Conservation (phyloP, 2,113 vertebrate species). For the Tupaia chinensis region DNA sequence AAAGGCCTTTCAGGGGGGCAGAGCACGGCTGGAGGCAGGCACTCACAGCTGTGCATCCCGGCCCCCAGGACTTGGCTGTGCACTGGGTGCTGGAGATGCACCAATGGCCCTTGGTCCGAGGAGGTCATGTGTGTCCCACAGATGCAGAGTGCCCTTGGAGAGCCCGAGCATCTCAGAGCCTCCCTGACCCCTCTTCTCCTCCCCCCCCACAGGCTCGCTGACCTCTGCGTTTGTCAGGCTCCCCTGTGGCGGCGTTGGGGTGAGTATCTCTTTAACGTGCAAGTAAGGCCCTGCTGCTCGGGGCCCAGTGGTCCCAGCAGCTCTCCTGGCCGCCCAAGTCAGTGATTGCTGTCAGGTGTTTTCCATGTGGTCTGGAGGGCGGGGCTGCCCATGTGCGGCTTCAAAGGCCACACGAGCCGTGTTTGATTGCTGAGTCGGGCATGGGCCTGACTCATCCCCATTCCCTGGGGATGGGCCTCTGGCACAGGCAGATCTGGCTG, state of each 20-base stretch:
- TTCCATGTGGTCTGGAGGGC: conserved; percentile 80
- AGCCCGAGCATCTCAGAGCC: too few species aligned
- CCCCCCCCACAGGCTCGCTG: conserved; percentile 91
- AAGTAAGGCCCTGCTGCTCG: conserved; percentile 89
- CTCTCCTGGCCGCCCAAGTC: conserved; percentile 78
- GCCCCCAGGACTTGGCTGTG: background rate
- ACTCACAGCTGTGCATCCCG: fast-evolving
- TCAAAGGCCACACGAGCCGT: conserved; percentile 73
- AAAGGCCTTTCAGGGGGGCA: fast-evolving
- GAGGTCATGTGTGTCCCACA: fast-evolving
- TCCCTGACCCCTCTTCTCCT: background rate
- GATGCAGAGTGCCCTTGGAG: background rate
- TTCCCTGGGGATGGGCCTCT: background rate
- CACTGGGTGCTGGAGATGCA: background rate
- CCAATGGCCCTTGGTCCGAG: fast-evolving
- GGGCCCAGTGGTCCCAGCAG: conserved; percentile 86
- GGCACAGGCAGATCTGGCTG: fast-evolving
- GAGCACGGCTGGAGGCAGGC: fast-evolving
- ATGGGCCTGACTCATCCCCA: background rate
- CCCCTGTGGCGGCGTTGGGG: conserved; percentile 97
- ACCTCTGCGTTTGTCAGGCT: conserved; percentile 97
- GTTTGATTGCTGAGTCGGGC: background rate
- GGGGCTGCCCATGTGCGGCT: conserved; percentile 56
- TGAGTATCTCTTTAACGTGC: conserved; percentile 91
- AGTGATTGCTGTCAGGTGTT: conserved; percentile 94